phyloP scores from a whole-genome alignment of 2,113 vertebrate genomes.

The Bungarus multicinctus region DNA sequence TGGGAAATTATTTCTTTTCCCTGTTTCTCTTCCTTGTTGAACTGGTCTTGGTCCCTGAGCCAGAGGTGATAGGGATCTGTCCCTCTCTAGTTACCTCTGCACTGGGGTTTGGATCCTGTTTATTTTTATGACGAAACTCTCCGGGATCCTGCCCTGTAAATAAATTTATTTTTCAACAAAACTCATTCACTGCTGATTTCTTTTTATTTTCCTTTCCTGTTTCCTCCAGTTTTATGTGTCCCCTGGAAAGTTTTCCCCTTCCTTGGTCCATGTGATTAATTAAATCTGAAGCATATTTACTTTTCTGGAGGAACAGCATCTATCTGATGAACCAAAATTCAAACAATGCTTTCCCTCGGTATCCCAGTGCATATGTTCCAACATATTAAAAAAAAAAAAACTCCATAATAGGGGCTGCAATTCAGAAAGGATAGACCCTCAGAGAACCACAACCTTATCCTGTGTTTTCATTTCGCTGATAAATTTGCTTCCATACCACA shows the following conservation, averaged over 20 bases:
- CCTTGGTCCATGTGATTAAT: neutral
- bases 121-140: constrained; percentile 10
- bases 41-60: constrained; percentile 15
- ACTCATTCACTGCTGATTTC: neutral
- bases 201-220: neutral
- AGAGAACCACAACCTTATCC: neutral
- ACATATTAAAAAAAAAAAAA: neutral
- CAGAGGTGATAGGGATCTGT: neutral
- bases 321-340: neutral
- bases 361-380: neutral
- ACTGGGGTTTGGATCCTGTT: constrained; percentile 18
- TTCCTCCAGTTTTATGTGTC: neutral
- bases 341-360: neutral
- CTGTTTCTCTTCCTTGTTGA: neutral
- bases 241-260: neutral
- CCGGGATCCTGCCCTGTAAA: constrained; percentile 33
- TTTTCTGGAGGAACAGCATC: neutral
- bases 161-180: constrained; percentile 42
- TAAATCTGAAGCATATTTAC: neutral
- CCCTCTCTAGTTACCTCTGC: constrained; percentile 12
- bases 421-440: neutral
- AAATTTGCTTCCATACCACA: neutral
- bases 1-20: neutral
- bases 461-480: neutral
- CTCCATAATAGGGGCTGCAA: neutral